Conservation (phyloP, 2,797 vertebrate species). For the Carapus acus region DNA sequence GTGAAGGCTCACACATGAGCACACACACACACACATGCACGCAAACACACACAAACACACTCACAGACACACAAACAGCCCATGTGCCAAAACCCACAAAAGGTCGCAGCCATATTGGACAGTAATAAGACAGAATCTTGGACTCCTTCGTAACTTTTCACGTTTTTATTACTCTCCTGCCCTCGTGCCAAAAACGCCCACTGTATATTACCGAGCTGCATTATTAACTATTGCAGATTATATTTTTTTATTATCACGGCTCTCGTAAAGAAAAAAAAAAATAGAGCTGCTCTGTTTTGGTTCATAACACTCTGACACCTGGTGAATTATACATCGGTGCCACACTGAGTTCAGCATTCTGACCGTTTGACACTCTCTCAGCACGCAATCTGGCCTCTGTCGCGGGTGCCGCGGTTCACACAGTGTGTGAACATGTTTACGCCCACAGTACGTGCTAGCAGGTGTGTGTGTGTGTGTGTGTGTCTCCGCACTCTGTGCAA, state of each 20-base stretch:
- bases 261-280: conserved; percentile 2
- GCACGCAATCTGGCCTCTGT: conserved; percentile 43
- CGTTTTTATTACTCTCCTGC: conserved; percentile 44
- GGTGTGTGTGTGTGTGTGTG: conserved; percentile 25
- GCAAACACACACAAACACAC: conserved; percentile 9
- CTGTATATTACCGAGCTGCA: conserved; percentile 8
- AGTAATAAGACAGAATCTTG: conserved; percentile 38
- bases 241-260: conserved; percentile 7
- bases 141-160: conserved; percentile 34
- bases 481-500: not conserved
- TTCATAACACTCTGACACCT: conserved; percentile 37
- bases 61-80: conserved; percentile 15
- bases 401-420: conserved; percentile 32
- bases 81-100: conserved; percentile 11
- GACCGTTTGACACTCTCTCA: conserved; percentile 45
- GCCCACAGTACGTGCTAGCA: conserved; percentile 1
- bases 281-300: conserved; percentile 16
- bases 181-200: conserved; percentile 13
- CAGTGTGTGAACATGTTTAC: conserved; percentile 27
- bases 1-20: conserved; percentile 4
- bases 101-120: conserved; percentile 35
- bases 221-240: conserved; percentile 22
- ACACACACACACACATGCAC: conserved; percentile 17
- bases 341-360: conserved; percentile 50
- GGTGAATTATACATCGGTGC: conserved; percentile 35